Percentiles rank a stretch among this genome's conserved stretches.
These are phyloP conservation scores for Mus spretus DNA, from an alignment of 2,797 vertebrate genomes.

Conservation along the genomic window DNA sequence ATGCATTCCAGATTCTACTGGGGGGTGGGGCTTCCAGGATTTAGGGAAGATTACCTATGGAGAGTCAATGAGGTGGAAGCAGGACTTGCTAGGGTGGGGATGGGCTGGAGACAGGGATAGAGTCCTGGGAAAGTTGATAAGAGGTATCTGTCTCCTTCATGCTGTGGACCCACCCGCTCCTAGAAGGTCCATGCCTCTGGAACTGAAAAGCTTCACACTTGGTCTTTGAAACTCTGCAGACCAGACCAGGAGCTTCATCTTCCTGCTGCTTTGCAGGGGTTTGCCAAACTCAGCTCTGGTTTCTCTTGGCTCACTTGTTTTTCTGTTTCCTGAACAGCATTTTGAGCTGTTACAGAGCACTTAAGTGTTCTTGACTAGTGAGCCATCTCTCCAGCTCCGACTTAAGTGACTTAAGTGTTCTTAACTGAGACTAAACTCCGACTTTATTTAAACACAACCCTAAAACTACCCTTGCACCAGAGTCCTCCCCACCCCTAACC, in stretches of 20 bases:
- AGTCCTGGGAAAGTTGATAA: background rate
- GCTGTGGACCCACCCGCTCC: background rate
- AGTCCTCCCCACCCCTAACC: background rate
- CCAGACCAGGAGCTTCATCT: background rate
- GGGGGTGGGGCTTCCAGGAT: background rate
- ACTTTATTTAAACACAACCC: constrained; percentile 10
- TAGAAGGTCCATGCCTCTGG: background rate
- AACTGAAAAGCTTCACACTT: background rate
- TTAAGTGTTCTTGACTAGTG: constrained; percentile 11
- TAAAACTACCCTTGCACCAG: background rate
- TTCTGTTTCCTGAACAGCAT: constrained; percentile 68
- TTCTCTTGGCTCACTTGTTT: constrained; percentile 56
- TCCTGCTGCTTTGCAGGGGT: constrained; percentile 41
- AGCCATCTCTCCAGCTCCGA: background rate
- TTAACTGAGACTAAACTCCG: background rate
- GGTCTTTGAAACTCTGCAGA: constrained; percentile 7
- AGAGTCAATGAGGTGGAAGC: background rate
- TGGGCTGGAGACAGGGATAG: background rate
- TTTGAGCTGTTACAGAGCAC: constrained; percentile 52
- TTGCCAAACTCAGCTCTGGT: constrained; percentile 14
- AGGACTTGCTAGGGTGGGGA: no score
- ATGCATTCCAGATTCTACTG: background rate
- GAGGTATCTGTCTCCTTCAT: background rate
- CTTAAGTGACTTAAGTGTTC: constrained; percentile 25
- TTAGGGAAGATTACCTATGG: background rate